These are phyloP conservation scores for Paratilapia polleni DNA, from an alignment of 2,113 vertebrate species.

Conservation along the genomic window DNA sequence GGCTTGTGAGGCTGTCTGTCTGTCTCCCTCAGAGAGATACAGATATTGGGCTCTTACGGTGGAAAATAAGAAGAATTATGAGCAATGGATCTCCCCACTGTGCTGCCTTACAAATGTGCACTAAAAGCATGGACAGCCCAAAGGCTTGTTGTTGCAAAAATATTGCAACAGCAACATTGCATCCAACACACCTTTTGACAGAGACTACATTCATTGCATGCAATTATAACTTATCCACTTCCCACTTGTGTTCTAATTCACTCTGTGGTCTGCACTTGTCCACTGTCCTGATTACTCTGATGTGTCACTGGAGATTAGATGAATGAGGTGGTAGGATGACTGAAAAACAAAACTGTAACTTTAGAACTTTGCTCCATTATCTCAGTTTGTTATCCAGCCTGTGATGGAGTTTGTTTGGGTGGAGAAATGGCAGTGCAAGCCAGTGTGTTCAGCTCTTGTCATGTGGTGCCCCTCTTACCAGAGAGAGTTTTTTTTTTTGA, in stretches of 20 bases:
- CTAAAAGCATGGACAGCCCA: constrained; percentile 19
- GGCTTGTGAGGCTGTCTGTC: constrained; percentile 37
- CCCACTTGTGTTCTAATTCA: not conserved
- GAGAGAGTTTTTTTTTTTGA: constrained; percentile 44
- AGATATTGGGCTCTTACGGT: constrained; percentile 41
- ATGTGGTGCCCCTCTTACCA: constrained; percentile 29
- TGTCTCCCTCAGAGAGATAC: constrained; percentile 38
- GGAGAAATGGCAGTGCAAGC: constrained; percentile 25
- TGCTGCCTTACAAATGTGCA: constrained; percentile 26
- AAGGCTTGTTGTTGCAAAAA: constrained; percentile 33
- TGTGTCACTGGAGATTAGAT: not conserved
- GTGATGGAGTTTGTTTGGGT: constrained; percentile 47
- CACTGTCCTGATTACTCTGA: not conserved
- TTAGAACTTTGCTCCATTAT: constrained; percentile 26
- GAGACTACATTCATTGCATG: not conserved
- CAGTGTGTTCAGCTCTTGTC: constrained; percentile 33
- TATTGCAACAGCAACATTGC: constrained; percentile 32
- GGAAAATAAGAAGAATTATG: constrained; percentile 65
- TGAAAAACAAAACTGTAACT: constrained; percentile 6
- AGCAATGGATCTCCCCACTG: constrained; percentile 33
- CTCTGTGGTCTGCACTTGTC: constrained; percentile 25
- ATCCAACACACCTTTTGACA: not conserved
- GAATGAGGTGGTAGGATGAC: not conserved
- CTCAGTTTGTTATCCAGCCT: not conserved
- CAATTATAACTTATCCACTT: not conserved